Conservation (phyloP, 2,797 vertebrate genomes). For the Parotocinclus haroldoi region DNA sequence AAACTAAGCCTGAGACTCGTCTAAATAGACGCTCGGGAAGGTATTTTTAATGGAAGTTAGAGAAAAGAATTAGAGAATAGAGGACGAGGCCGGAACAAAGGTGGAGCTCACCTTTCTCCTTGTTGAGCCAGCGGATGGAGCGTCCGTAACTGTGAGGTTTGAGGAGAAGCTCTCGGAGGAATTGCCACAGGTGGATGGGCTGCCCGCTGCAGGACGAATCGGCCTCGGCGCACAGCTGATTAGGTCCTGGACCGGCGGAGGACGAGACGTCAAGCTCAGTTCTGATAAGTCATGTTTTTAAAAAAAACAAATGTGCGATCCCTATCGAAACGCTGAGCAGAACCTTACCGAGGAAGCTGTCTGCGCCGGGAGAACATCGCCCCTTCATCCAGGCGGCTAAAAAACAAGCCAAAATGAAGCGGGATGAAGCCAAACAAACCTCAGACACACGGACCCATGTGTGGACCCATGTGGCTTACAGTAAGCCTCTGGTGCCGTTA, state of each 20-base stretch:
- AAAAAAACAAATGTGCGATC: too few species aligned
- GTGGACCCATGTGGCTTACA: too few species aligned
- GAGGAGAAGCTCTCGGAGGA: constrained; percentile 91
- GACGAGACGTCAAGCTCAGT: too few species aligned
- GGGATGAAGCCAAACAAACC: background rate
- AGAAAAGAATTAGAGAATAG: too few species aligned
- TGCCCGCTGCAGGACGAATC: constrained; percentile 91
- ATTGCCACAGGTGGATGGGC: constrained; percentile 98
- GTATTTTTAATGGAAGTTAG: too few species aligned
- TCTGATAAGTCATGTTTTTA: too few species aligned
- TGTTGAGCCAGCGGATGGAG: constrained; percentile 97
- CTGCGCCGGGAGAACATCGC: constrained; percentile 60
- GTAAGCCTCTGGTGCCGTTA: constrained; percentile 42
- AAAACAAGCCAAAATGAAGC: constrained; percentile 9
- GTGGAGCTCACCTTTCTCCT: constrained; percentile 84
- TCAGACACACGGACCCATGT: too few species aligned
- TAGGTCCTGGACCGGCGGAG: constrained; percentile 48
- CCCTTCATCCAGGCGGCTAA: constrained; percentile 97
- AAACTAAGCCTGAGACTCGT: too few species aligned
- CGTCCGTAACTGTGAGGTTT: constrained; percentile 94
- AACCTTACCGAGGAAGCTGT: constrained; percentile 7
- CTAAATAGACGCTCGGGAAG: too few species aligned
- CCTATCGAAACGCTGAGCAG: too few species aligned
- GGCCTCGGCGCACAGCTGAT: constrained; percentile 83
- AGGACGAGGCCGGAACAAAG: too few species aligned